Evolutionary conservation across 2,113 vertebrate genomes (phyloP).

Genomic region (Asarcornis scutulata): DNA sequence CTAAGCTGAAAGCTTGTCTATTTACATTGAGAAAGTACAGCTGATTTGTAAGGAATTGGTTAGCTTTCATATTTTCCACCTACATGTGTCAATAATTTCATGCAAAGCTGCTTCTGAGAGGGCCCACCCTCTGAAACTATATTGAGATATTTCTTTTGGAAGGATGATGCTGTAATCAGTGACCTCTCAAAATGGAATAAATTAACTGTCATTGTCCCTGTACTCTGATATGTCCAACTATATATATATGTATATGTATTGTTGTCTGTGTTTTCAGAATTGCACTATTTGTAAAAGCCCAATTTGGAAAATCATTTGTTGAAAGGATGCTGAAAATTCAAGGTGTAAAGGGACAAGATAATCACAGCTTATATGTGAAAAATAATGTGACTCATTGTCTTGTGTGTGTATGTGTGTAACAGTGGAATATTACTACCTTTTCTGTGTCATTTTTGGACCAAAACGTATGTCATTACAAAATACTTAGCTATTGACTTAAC

Average conservation of each 20-base stretch:
- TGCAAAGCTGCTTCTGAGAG: background rate
- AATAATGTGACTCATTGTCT: background rate
- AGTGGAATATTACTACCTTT: background rate
- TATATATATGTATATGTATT: no score
- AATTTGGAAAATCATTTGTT: conserved; percentile 20
- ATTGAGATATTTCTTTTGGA: conserved; percentile 20
- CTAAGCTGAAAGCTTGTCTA: background rate
- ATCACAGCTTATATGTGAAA: background rate
- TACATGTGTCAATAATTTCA: background rate
- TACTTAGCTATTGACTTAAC: background rate
- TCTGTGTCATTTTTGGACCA: background rate
- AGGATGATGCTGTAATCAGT: background rate
- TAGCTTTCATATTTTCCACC: background rate
- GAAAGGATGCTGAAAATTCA: background rate
- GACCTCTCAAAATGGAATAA: conserved; percentile 27
- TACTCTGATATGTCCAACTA: background rate
- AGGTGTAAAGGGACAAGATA: background rate
- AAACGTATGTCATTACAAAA: background rate
- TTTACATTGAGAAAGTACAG: background rate
- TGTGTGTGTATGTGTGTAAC: background rate
- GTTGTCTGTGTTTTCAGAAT: background rate
- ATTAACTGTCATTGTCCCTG: background rate
- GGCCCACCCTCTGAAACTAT: background rate
- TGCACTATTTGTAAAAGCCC: background rate
- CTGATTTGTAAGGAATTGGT: background rate